A percentile compares a stretch with the other conserved stretches of the same genome.
These are phyloP conservation scores for Bettongia penicillata DNA, from an alignment of 2,113 vertebrate species.

Conservation along the genomic window DNA sequence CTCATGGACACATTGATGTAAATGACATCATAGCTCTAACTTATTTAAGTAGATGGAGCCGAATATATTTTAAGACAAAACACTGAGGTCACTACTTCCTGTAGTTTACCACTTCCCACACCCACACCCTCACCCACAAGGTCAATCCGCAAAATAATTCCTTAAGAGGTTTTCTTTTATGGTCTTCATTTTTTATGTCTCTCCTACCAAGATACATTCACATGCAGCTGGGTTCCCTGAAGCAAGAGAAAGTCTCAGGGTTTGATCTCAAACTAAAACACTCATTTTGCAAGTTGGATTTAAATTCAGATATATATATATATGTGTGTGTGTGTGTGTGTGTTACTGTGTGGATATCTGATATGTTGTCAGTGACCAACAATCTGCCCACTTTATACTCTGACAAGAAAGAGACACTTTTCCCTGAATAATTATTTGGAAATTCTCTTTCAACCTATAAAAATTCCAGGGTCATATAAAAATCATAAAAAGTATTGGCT, in stretches of 20 bases:
- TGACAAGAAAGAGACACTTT: not conserved
- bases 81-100: not conserved
- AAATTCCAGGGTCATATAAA: not conserved
- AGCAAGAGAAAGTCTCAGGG: conserved; percentile 22
- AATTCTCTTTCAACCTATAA: not conserved
- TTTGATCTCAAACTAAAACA: not conserved
- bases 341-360: not conserved
- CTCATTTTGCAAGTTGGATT: not conserved
- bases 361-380: not conserved
- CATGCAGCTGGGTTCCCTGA: conserved; percentile 26
- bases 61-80: conserved; percentile 5
- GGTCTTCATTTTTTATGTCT: not conserved
- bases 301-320: conserved; percentile 21
- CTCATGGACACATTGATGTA: not conserved
- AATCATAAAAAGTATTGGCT: not conserved
- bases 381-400: not conserved
- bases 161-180: conserved; percentile 45
- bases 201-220: conserved; percentile 17
- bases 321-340: too few relatives aligned
- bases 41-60: conserved; percentile 29
- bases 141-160: conserved; percentile 15
- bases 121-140: not conserved
- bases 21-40: conserved; percentile 34
- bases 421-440: not conserved
- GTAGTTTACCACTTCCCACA: not conserved